Base-by-base conservation (phyloP, 2,797 vertebrate genomes). In the Gouania willdenowi region DNA sequence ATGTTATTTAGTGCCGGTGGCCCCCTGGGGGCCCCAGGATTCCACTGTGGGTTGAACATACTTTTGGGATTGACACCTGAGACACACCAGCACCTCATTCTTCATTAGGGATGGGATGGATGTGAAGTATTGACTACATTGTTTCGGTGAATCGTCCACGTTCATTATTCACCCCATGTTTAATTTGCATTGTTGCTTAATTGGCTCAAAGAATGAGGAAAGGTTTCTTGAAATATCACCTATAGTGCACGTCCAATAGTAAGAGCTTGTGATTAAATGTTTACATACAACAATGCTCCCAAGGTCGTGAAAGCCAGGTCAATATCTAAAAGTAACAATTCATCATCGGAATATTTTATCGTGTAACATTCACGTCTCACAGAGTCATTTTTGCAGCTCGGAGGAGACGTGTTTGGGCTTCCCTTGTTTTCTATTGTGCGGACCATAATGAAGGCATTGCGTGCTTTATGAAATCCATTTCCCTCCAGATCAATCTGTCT, bases 61-160 rank as follows among this genome's bases (percentile, higher is more conserved):
- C 86, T 89, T 92, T 86, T 88, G 84, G 82, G 82, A 82, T 79
- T 63, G 73, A 88, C 90, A 91, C 88, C 89, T 91, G 91, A 87
- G 89, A 81, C 83, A 55, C 56, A 15, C 34, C 4, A 3, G 39
- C 52, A 39, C 42, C 42, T 69, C 42, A 33, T 50, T 68, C 39
- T 55, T 58, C 50, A 61, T 64, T 51, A 51, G 19, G 24, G 20
- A 38, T 37, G 41, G 31, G 41, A 53, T 33, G 39, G 48, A 56
- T 39, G 18, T 36, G n/a, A 12, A 5, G 11, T 54, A 71, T 66
- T 37, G 57, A 61, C 35, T 55, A 40, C 59, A 67, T 63, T 70
- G 57, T 71, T 68, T 66, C 49, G 36, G 30, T 38, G 24, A 54
- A 55, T 47, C 31, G 62, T 48, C 22, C 22, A 9, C 17, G 18